phyloP scores from a whole-genome alignment of 2,888 invertebrate species.

The Bedellia somnulentella region DNA sequence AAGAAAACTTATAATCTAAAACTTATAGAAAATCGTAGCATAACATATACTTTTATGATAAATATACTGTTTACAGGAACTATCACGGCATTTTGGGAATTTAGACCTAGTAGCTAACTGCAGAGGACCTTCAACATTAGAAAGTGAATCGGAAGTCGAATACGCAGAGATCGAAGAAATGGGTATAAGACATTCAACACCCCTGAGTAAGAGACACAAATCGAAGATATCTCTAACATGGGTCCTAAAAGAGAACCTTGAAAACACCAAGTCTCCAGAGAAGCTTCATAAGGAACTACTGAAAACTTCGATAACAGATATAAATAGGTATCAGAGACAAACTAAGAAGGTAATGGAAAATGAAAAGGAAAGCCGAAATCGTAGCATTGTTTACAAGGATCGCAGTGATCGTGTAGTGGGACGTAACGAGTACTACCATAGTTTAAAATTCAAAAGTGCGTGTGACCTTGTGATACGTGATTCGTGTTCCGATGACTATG shows the following conservation, averaged over 20 bases:
- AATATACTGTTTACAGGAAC: constrained; percentile 1
- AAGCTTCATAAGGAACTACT: constrained; percentile 21
- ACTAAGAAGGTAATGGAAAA: too few species aligned
- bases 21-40: too few species aligned
- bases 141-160: constrained; percentile 25
- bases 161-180: constrained; percentile 48
- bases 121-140: constrained; percentile 22
- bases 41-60: too few species aligned
- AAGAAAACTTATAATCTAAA: too few species aligned
- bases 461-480: constrained; percentile 34
- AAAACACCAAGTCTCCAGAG: constrained; percentile 25
- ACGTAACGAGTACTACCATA: constrained; percentile 49
- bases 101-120: constrained; percentile 39
- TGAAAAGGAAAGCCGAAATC: neutral
- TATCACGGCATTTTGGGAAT: constrained; percentile 16
- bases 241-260: constrained; percentile 69
- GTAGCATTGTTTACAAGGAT: neutral
- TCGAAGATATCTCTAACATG: constrained; percentile 75
- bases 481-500: constrained; percentile 33
- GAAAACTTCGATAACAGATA: constrained; percentile 11
- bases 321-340: neutral
- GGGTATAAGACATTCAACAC: constrained; percentile 54
- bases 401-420: constrained; percentile 31
- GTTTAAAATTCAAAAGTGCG: constrained; percentile 39
- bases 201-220: constrained; percentile 41